Evolutionary conservation across 1,140 invertebrate genomes (phyloP), one percentile per base, ranked within the genome.

Genomic region (Drosophila pseudoobscura): DNA sequence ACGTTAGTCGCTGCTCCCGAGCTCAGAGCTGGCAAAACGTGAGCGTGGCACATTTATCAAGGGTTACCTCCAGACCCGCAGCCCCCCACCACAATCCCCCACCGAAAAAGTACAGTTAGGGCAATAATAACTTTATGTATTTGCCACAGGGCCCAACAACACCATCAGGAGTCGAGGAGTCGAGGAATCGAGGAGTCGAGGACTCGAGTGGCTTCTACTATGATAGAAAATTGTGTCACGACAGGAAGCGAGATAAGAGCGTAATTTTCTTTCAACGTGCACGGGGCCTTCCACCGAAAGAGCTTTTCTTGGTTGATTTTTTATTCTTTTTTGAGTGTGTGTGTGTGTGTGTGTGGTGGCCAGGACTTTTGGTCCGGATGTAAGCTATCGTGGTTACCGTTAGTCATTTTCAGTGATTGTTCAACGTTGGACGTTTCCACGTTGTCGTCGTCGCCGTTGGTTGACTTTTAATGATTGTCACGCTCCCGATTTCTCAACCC

Each of bases 181-280:
- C 22, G 22, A 2, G 24, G 24, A 24, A 5, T 24, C 24, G 24
- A 49, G 45, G 31, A 63, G 53, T 65, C 51, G 49, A 68, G 53
- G 65, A 71, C 70, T 76, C 64, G 65, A 71, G 69, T 85, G 50
- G 61, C 64, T 72, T 45, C 73, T 13, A 39, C 35, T 90, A 90
- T 90, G 78, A 90, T 90, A 91, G 82, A 89, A 89, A 89, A 91
- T 91, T 88, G 75, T 89, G 83, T 90, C 89, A 91, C 89, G 89
- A 91, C 89, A 91, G 89, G 89, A 91, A 91, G 80, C 83, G 59
- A 91, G 89, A 91, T 91, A 91, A 91, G 89, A 90, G 75, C 85
- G 87, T 89, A 91, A 89, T 89, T 89, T 88, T 88, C 83, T 88
- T 88, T 88, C 83, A 87, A 87, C 83, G 83, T 80, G 49, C 73